Evolutionary conservation across 2,888 invertebrate genomes (phyloP), one percentile per base, ranked within the genome.

Genomic region (Cotesia congregata): DNA sequence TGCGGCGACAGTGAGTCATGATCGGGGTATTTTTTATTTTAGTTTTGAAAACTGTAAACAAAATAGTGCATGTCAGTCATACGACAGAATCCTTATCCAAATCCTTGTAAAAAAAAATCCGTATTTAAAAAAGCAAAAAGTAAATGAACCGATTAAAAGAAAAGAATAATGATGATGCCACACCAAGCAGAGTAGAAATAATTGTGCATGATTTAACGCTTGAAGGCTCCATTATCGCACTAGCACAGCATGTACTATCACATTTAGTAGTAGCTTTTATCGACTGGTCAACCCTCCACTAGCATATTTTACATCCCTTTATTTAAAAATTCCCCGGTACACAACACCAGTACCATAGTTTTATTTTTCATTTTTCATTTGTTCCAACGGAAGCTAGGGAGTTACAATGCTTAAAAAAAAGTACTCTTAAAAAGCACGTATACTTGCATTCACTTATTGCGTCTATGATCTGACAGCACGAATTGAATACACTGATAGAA

Each of bases 381-480:
- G 12, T 50, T 7, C 50, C 12, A 50, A 50, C 12, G 12, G 9
- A 50, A 50, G 7, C 12, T 50, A 50, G 6, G 50, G 50, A 50
- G 50, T 9, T 50, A 30, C 30, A 30, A 30, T 30, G 30, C 30
- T 30, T 30, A 30, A 30, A 30, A 30, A 50, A 50, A 50, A 50
- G 12, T 50, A 12, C 12, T 50, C 12, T 50, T 50, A 41, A 40
- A 68, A 67, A 17, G 2, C n/a, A 15, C 41, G 40, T 68, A 40
- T 15, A 40, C 17, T 38, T 39, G 39, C 17, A 40, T 7, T 61
- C 67, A 60, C 38, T 78, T 83, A 80, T 80, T 83, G 83, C 83
- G 83, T 83, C 86, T 87, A 87, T 88, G 88, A 87, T 83, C 86
- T 86, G 88, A 87, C 86, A 85, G 88, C 87, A 86, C 85, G 79